Base-by-base conservation (phyloP, 2,888 invertebrate genomes). In the Andrena hattorfiana region DNA sequence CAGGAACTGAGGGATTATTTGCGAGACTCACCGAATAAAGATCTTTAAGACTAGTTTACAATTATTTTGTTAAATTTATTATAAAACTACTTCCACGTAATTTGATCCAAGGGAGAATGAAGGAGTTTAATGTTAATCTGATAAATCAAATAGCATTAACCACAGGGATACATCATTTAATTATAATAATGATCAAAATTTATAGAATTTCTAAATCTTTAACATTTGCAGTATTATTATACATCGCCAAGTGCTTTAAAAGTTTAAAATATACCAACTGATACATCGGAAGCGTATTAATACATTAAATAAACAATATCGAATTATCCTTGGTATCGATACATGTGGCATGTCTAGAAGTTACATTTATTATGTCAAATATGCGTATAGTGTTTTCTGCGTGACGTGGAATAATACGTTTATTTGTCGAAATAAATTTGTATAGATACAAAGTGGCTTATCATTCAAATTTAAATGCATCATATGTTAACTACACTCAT, bases 391-490 rank as follows among this genome's bases (percentile, higher is more conserved):
- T 51, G 49, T 30, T 51, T 60, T 16, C 13, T 0, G 13, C 54
- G 3, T 69, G 56, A 64, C 28, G 56, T 48, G 42, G 26, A 54
- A 32, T 26, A 35, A 48, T 6, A 23, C 16, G 2, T 30, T 49
- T 56, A 10, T 35, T 10, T 71, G 23, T 64, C 6, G 13, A 6
- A 60, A 59, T 59, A 69, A 66, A 42, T 30, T n/a, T n/a, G 10
- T 35, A 26, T 32, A 26, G n/a, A 35, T 4, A 26, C n/a, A 16
- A 20, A 71, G 60, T 49, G 26, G 7, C 7, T 60, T 60, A 28
- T 66, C 60, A 67, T 30, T 26, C 1, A 59, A 35, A 30, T 77
- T 63, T 20, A 60, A 20, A 26, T n/a, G 49, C 13, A 32, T 68
- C 48, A 32, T 49, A 28, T 10, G 42, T 48, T 42, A 42, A 42